A percentile compares a stretch with the other conserved stretches of the same genome.
These are phyloP conservation scores for Panagrolaimus sp. DNA, from an alignment of 1,140 invertebrate genomes.

Conservation along the genomic window DNA sequence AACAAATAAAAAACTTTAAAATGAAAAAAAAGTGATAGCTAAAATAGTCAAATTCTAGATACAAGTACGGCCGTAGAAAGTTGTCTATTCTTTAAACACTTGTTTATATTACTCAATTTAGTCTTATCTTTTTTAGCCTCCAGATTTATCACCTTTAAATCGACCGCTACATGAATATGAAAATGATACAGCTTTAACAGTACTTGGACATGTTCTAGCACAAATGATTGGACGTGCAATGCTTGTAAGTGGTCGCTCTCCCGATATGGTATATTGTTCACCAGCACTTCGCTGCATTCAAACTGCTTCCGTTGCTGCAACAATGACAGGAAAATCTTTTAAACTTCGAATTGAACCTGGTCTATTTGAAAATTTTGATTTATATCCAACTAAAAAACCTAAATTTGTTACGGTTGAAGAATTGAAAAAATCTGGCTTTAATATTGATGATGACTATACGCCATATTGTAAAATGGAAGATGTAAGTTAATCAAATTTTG, in stretches of 20 bases:
- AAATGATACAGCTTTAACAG: conserved; percentile 79
- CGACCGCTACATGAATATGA: conserved; percentile 65
- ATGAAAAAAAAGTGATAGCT: no score
- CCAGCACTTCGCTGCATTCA: conserved; percentile 81
- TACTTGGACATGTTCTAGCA: conserved; percentile 63
- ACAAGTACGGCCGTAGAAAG: no score
- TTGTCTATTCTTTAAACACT: no score
- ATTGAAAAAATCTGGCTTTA: conserved; percentile 22
- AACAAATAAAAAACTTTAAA: no score
- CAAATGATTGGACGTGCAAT: conserved; percentile 23
- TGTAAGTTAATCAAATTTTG: no score
- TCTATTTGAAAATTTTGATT: conserved; percentile 73
- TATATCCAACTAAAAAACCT: conserved; percentile 20
- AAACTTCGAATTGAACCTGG: conserved; percentile 73
- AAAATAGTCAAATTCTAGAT: no score
- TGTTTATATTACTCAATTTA: no score
- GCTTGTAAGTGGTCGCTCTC: neutral
- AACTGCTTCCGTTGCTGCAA: conserved; percentile 67
- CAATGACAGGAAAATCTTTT: conserved; percentile 60
- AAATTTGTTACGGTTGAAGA: conserved; percentile 13
- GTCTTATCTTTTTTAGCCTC: conserved; percentile 34
- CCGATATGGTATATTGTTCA: conserved; percentile 66
- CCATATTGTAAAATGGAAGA: conserved; percentile 19
- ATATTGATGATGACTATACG: conserved; percentile 25
- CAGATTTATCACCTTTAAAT: conserved; percentile 62